Percentiles rank a stretch among this genome's conserved stretches.
These are phyloP conservation scores for Panthera uncia DNA, from an alignment of 2,113 vertebrate species.

Conservation along the genomic window DNA sequence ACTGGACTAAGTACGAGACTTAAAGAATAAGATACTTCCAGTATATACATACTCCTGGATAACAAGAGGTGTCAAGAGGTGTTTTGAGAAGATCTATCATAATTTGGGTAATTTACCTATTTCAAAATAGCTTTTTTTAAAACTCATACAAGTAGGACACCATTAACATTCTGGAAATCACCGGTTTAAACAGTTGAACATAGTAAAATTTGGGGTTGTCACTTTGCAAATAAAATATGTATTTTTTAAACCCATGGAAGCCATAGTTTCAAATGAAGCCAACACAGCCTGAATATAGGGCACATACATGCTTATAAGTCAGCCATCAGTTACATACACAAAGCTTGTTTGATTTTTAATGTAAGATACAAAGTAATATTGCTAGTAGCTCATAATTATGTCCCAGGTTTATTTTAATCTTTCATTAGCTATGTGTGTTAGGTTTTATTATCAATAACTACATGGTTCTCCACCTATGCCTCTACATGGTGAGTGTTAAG, in stretches of 20 bases:
- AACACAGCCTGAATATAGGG: neutral
- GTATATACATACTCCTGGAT: neutral
- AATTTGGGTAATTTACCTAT: constrained; percentile 55
- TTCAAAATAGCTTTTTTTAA: constrained; percentile 62
- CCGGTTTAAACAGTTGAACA: constrained; percentile 33
- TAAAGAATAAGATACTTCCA: neutral
- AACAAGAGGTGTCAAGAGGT: neutral
- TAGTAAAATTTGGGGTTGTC: neutral
- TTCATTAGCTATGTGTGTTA: neutral
- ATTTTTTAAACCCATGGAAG: constrained; percentile 74
- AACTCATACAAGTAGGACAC: neutral
- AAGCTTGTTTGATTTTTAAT: neutral
- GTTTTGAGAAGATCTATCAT: neutral
- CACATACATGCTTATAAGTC: neutral
- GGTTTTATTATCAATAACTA: neutral
- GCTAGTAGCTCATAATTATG: neutral
- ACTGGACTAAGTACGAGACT: neutral
- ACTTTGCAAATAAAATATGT: constrained; percentile 55
- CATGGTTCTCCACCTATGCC: neutral
- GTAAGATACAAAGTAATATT: neutral
- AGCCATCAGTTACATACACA: neutral
- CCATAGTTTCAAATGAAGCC: constrained; percentile 49
- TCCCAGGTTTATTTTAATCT: constrained; percentile 18
- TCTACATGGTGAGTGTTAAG: neutral
- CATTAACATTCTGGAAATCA: constrained; percentile 50